Evolutionary conservation across 2,113 vertebrate species (phyloP).

Genomic region (Caranx melampygus): DNA sequence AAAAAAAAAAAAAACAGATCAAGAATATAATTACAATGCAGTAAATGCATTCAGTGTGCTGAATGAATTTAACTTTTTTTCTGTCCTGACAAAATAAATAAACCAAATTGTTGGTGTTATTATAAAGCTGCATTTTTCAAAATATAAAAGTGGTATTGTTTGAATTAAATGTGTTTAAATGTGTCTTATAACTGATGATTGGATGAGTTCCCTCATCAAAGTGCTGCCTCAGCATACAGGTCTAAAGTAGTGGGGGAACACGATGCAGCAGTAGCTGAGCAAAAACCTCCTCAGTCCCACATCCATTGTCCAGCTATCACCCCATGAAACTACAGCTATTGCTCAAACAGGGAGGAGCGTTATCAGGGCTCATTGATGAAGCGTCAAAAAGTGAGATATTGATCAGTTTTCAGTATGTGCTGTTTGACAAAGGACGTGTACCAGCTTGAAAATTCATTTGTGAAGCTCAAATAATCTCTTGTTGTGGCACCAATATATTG

Average conservation of each 20-base stretch:
- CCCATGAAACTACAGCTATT: background rate
- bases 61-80: background rate
- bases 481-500: background rate
- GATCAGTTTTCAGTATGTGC: background rate
- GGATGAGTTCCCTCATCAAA: background rate
- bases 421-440: background rate
- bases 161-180: background rate
- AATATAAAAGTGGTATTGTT: too few relatives aligned
- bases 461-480: constrained; percentile 10
- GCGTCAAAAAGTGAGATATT: background rate
- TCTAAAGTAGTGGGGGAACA: background rate
- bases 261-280: background rate
- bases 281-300: background rate
- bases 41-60: background rate
- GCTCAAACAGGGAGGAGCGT: background rate
- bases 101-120: background rate
- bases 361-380: background rate
- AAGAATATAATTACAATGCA: background rate
- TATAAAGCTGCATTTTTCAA: background rate
- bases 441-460: background rate
- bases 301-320: background rate
- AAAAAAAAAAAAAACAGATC: background rate
- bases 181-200: background rate
- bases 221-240: background rate
- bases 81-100: background rate